These are phyloP conservation scores for Linhomoeus sp. DNA, from an alignment of 2,888 invertebrate genomes.

Conservation along the genomic window DNA sequence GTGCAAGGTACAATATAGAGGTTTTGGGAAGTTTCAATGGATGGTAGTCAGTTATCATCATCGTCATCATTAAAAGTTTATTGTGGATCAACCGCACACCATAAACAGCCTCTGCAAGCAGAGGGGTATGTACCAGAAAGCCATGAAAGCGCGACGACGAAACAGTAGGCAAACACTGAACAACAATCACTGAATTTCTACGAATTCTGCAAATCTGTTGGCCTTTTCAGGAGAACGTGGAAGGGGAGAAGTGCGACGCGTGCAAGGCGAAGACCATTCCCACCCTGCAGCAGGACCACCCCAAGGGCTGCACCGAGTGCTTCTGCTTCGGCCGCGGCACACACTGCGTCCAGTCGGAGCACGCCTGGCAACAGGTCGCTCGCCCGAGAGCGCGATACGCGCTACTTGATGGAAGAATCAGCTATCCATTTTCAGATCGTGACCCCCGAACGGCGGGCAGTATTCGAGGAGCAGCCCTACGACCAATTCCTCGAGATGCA, in stretches of 20 bases:
- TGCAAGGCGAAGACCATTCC: constrained; percentile 63
- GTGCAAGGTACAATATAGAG: constrained; percentile 49
- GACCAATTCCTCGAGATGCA: constrained; percentile 10
- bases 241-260: constrained; percentile 58
- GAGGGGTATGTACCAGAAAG: no score
- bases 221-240: constrained; percentile 53
- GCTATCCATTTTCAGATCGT: constrained; percentile 9
- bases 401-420: no score
- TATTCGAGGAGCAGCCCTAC: constrained; percentile 14
- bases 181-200: constrained; percentile 1
- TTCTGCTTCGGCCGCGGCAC: constrained; percentile 65
- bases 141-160: no score
- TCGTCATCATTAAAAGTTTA: no score
- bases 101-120: no score
- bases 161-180: neutral
- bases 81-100: no score
- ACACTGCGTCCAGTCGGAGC: constrained; percentile 43
- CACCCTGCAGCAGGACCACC: constrained; percentile 53
- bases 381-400: no score
- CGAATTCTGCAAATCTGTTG: neutral
- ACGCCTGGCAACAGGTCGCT: no score
- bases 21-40: neutral
- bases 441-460: constrained; percentile 17
- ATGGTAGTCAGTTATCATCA: no score
- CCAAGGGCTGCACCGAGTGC: constrained; percentile 74